phyloP scores from a whole-genome alignment of 2,113 vertebrate genomes.

The Hipposideros armiger region DNA sequence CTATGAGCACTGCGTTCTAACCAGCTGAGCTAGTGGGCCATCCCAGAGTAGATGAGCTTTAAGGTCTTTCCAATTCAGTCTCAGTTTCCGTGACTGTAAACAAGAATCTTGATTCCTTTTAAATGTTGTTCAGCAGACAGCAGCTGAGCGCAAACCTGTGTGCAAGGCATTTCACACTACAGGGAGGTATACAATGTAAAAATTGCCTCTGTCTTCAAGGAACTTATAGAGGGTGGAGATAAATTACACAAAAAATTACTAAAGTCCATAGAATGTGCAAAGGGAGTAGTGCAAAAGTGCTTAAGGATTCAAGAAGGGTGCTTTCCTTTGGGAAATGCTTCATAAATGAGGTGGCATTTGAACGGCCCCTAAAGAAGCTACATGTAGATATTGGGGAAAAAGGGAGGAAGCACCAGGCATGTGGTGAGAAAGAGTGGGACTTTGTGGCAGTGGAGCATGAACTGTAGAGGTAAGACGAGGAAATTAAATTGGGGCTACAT shows the following conservation, averaged over 20 bases:
- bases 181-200: background rate
- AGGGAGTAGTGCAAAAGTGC: background rate
- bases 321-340: constrained; percentile 10
- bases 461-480: background rate
- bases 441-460: background rate
- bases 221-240: background rate
- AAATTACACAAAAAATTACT: background rate
- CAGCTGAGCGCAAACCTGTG: background rate
- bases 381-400: background rate
- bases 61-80: constrained; percentile 31
- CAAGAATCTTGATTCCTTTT: constrained; percentile 47
- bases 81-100: constrained; percentile 45
- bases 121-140: background rate
- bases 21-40: no score
- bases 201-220: background rate
- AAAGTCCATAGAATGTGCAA: background rate
- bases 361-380: background rate
- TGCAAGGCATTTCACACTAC: background rate
- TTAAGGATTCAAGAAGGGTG: background rate
- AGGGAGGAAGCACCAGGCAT: background rate
- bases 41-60: background rate
- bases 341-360: background rate
- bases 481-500: background rate
- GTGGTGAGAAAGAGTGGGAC: background rate
- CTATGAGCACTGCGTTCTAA: no score